A percentile compares a stretch with the other conserved stretches of the same genome.
Conservation (phyloP, 2,888 invertebrate species). For the Helobdella robusta region DNA sequence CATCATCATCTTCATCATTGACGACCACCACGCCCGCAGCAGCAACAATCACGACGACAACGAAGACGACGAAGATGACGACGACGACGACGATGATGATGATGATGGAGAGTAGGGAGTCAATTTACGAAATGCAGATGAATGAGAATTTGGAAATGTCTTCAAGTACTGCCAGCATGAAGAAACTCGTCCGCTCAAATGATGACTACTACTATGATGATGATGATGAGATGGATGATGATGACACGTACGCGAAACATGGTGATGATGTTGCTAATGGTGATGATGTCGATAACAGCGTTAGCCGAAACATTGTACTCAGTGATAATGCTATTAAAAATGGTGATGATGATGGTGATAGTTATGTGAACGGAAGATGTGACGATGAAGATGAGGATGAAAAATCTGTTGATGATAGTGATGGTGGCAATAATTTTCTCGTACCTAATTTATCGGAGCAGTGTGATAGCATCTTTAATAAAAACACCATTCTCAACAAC, state of each 20-base stretch:
- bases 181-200: background rate
- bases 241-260: constrained; percentile 22
- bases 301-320: constrained; percentile 23
- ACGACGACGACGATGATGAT: constrained; percentile 4
- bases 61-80: background rate
- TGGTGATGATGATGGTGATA: constrained; percentile 24
- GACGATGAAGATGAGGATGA: constrained; percentile 24
- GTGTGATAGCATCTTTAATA: too few relatives aligned
- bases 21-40: background rate
- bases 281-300: constrained; percentile 22
- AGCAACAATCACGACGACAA: background rate
- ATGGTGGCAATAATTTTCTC: background rate
- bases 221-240: constrained; percentile 15
- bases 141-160: constrained; percentile 43
- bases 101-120: constrained; percentile 37
- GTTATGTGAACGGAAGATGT: constrained; percentile 12
- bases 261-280: constrained; percentile 26
- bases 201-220: constrained; percentile 7
- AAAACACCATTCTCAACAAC: too few relatives aligned
- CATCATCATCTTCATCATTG: background rate
- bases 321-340: constrained; percentile 13
- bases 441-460: too few relatives aligned
- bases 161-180: background rate
- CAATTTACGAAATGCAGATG: constrained; percentile 45
- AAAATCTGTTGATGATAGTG: background rate